phyloP scores from a whole-genome alignment of 2,888 invertebrate species.

The Caprella mutica region DNA sequence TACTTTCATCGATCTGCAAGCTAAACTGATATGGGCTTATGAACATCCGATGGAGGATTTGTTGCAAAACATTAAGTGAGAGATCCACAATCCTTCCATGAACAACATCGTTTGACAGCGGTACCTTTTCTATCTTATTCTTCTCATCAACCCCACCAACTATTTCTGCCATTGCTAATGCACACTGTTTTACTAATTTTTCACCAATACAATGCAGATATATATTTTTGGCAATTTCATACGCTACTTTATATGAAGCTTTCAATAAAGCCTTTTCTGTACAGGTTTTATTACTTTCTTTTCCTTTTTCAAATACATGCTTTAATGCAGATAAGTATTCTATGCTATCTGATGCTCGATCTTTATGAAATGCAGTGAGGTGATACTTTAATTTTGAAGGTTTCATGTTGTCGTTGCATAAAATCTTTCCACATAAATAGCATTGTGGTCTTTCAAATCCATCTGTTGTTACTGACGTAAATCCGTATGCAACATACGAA shows the following conservation, averaged over 20 bases:
- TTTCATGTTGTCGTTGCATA: no score
- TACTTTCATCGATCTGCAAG: constrained; percentile 13
- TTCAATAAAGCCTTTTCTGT: not conserved
- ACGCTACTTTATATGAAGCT: not conserved
- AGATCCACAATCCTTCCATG: not conserved
- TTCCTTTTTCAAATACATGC: no score
- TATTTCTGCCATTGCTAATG: not conserved
- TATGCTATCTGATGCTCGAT: no score
- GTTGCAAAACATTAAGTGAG: not conserved
- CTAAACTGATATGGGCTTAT: constrained; percentile 2
- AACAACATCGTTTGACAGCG: not conserved
- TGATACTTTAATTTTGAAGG: no score
- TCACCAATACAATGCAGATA: not conserved
- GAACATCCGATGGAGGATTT: not conserved
- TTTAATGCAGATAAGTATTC: no score
- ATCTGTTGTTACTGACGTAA: no score
- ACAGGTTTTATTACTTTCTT: no score
- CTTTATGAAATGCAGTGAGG: no score
- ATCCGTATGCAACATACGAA: no score
- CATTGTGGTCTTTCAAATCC: no score
- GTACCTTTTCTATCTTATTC: not conserved
- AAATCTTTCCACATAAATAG: no score
- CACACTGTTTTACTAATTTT: not conserved
- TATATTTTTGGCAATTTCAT: not conserved
- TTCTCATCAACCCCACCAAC: not conserved